Evolutionary conservation across 2,797 vertebrate genomes (phyloP).

Genomic region (Distichodus sexfasciatus): DNA sequence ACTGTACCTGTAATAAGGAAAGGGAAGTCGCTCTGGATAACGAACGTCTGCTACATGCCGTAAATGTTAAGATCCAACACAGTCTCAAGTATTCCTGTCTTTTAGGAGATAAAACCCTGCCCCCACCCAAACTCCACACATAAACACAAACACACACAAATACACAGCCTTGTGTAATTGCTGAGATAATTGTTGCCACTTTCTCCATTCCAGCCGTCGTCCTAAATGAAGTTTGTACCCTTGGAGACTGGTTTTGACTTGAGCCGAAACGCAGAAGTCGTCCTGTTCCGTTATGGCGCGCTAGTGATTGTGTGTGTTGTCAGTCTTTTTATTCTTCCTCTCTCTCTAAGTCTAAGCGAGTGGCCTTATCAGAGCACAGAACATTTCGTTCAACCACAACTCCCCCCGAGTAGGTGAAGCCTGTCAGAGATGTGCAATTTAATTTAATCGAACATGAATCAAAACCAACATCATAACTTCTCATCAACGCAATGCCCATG

Average conservation of each 20-base stretch:
- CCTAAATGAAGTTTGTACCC: not conserved
- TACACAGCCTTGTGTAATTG: not conserved
- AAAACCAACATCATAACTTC: no score
- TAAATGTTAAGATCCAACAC: no score
- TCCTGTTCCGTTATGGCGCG: conserved; percentile 33
- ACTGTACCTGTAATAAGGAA: no score
- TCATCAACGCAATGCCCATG: no score
- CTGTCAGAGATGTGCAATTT: conserved; percentile 3
- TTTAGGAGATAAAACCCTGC: no score
- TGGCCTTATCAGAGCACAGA: conserved; percentile 44
- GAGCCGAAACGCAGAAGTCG: conserved; percentile 25
- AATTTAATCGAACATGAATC: no score
- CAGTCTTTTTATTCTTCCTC: not conserved
- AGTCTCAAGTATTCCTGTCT: no score
- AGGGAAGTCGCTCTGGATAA: no score
- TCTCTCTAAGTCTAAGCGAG: conserved; percentile 12
- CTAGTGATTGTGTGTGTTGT: conserved; percentile 12
- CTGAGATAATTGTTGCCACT: not conserved
- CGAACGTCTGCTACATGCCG: no score
- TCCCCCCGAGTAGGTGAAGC: not conserved
- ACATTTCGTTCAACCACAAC: conserved; percentile 40
- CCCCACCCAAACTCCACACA: no score
- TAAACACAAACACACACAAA: not conserved
- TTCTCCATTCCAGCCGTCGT: not conserved
- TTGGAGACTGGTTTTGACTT: conserved; percentile 12